phyloP scores from a whole-genome alignment of 2,113 vertebrate species.

The Lutjanus erythropterus region DNA sequence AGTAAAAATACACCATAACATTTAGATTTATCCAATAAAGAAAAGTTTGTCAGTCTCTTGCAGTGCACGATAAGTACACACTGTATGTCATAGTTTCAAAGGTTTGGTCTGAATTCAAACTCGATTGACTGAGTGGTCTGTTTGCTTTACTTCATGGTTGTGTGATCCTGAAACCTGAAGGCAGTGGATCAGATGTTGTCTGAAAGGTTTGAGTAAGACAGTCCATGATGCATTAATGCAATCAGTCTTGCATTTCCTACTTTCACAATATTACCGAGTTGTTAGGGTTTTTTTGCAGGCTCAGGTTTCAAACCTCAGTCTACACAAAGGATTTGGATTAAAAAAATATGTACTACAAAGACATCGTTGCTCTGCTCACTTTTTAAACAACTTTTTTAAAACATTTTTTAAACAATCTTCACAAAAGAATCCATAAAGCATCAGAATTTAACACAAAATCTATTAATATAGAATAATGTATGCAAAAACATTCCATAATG shows the following conservation, averaged over 20 bases:
- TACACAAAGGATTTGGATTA: not conserved
- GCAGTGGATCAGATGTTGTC: constrained; percentile 26
- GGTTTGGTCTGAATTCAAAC: not conserved
- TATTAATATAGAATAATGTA: not conserved
- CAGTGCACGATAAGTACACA: not conserved
- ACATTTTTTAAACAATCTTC: not conserved
- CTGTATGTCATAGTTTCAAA: not conserved
- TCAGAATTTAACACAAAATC: not conserved
- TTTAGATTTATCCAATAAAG: not conserved
- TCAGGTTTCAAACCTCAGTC: constrained; percentile 6
- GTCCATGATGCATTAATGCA: constrained; percentile 9
- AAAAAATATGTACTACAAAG: not conserved
- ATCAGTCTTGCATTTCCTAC: not conserved
- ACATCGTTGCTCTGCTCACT: not conserved
- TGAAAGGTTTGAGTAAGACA: not conserved
- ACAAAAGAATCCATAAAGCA: not conserved
- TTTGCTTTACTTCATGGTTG: not conserved
- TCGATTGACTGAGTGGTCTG: too few species aligned
- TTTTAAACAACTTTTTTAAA: not conserved
- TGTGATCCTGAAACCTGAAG: not conserved
- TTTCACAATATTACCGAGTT: not conserved
- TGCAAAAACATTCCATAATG: not conserved
- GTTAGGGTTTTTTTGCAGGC: not conserved
- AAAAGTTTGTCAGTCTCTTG: not conserved
- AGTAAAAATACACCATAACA: not conserved